Evolutionary conservation across 2,113 vertebrate genomes (phyloP), one percentile per base, ranked within the genome.

Genomic region (Notothenia rossii): DNA sequence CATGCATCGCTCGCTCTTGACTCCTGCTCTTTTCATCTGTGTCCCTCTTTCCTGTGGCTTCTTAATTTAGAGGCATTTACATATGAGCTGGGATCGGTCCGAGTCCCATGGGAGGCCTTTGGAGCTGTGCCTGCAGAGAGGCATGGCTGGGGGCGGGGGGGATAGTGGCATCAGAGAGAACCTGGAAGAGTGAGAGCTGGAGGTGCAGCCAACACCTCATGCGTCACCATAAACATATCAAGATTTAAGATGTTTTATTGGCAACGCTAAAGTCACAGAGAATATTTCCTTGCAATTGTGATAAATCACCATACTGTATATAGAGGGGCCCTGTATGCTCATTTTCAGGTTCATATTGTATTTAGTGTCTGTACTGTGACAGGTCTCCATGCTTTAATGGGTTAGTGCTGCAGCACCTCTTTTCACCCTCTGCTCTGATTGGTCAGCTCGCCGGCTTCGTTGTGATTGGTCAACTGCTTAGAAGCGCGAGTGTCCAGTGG

Each of bases 41-140:
- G 48, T 10, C 45, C 29, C 68, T 61, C 74, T 12, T 50, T 73
- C 68, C 62, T 18, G 63, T 36, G 54, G 79, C 62, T 54, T n/a
- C 79, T 72, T 84, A 49, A 77, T 80, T 77, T 73, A 45, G 71
- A 71, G 18, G 20, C 67, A 82, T 88, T 86, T 79, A 77, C 85
- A 87, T 89, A 72, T n/a, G 64, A 89, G 78, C 70, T 56, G 76
- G 55, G 70, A 72, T 25, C 61, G 40, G 69, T 66, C 64, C 29
- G 7, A 63, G 71, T 86, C 85, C 85, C 77, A 7, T 59, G 67
- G 75, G 87, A 82, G 36, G 82, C 69, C 86, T 88, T 86, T 90
- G 86, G 87, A 83, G 85, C 64, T 66, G 79, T 2, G 40, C 71
- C 40, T 50, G 58, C 45, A 60, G 72, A 77, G 72, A 45, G 71